Percentiles rank a stretch among this genome's conserved stretches.
phyloP scores from a whole-genome alignment of 2,888 invertebrate genomes.

The Trachelus stipa region DNA sequence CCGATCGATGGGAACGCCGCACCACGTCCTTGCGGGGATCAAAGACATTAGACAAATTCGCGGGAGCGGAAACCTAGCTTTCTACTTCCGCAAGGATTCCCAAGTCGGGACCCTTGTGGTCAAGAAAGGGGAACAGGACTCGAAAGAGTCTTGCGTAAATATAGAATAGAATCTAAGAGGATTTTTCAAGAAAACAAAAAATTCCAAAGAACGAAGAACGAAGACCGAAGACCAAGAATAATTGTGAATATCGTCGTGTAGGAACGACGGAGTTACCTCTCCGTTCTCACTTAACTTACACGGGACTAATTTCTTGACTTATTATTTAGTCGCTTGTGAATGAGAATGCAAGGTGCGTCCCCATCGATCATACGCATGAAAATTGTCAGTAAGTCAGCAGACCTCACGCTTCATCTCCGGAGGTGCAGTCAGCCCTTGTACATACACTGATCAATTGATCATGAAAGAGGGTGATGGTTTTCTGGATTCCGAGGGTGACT shows the following conservation, averaged over 20 bases:
- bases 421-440: not conserved
- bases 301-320: too few relatives aligned
- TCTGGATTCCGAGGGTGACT: not conserved
- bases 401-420: too few relatives aligned
- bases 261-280: too few relatives aligned
- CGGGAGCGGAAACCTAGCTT: not conserved
- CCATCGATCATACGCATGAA: too few relatives aligned
- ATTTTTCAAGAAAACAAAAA: not conserved
- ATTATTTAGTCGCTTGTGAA: not conserved
- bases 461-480: not conserved
- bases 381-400: too few relatives aligned
- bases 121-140: too few relatives aligned
- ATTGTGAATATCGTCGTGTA: too few relatives aligned
- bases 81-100: not conserved
- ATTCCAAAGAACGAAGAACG: not conserved
- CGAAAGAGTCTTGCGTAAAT: not conserved
- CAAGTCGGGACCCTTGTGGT: too few relatives aligned
- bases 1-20: too few relatives aligned
- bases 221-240: not conserved
- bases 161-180: not conserved
- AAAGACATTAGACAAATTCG: not conserved
- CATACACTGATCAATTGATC: not conserved
- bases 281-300: too few relatives aligned
- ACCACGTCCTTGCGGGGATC: too few relatives aligned
- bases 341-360: not conserved